Evolutionary conservation across 92 coral and sea anemone genomes (phyloP).

Genomic region (Zoanthus gigantus): DNA sequence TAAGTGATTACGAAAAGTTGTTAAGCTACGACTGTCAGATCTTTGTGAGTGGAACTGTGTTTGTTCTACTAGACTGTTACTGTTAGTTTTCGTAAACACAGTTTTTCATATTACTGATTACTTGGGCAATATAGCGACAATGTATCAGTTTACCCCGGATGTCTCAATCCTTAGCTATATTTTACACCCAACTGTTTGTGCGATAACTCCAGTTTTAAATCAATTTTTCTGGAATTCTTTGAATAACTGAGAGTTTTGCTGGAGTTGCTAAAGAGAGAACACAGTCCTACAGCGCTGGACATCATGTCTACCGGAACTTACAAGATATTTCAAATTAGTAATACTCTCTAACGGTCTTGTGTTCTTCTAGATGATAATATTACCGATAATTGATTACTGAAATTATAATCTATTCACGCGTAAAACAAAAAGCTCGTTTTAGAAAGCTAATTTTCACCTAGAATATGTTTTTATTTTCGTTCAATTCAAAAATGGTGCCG

Average conservation of each 20-base stretch:
- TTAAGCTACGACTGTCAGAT: too few species aligned
- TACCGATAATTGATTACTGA: constrained; percentile 3
- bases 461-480: not conserved
- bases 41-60: too few species aligned
- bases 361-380: not conserved
- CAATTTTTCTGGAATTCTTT: not conserved
- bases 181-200: not conserved
- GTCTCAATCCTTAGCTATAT: not conserved
- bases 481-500: not conserved
- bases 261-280: not conserved
- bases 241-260: not conserved
- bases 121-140: not conserved
- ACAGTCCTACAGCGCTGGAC: not conserved
- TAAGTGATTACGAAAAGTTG: too few species aligned
- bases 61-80: too few species aligned
- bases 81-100: not conserved
- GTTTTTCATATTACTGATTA: not conserved
- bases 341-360: not conserved
- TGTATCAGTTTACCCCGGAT: not conserved
- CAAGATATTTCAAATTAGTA: not conserved
- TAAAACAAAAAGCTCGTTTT: not conserved
- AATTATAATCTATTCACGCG: not conserved
- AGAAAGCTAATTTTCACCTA: constrained; percentile 1
- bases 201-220: not conserved
- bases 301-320: too few species aligned